Base-by-base conservation (phyloP, 2,888 invertebrate genomes). In the Pollenia labialis region DNA sequence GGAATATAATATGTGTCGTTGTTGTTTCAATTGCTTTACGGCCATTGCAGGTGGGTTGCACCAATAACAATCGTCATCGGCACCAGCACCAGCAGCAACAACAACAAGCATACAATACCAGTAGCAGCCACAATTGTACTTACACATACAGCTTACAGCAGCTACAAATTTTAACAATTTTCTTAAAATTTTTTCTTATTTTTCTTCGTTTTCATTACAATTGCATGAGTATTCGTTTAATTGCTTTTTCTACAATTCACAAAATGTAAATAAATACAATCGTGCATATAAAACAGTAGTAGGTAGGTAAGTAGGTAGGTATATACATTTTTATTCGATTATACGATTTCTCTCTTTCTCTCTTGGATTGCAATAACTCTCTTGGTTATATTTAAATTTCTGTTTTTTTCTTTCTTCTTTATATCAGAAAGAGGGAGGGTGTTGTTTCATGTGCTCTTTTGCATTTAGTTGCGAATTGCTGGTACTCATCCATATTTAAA, bases 31-130 rank as follows among this genome's bases (percentile, higher is more conserved):
- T 85, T 81, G 80, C 77, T 84, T 71, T 87, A 87, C 87, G 83
- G 84, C 84, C 88, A 88, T 89, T 90, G 91, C 92, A 91, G 91
- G 91, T 91, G 92, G 91, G 92, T 89, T 90, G 91, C 91, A 90
- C 91, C 91, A 91, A 92, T 91, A 91, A 91, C 91, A 91, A 90
- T 88, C 88, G 82, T 87, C 77, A 85, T 85, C 40, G 52, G 60
- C 60, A 58, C 44, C n/a, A 69, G 48, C 60, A 56, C 54, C 84
- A 66, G 23, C 32, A 81, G 68, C 23, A 81, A 64, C 75, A 75
- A 84, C 32, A 69, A 46, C 56, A 18, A 40, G n/a, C 64, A 64
- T 44, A 62, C 79, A 42, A 81, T 48, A 81, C 68, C 81, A 85
- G 81, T 81, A 76, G 75, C 79, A 71, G 85, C 66, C 40, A 79